A percentile compares a stretch with the other conserved stretches of the same genome.
Conservation (phyloP, 2,113 vertebrate species). For the Danio rerio region GRCz12tu NC_133177.1:41552001-41552500, state of each 20-base stretch:
- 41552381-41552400: neutral
- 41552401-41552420: neutral
- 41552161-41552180: slow-evolving; percentile 28
- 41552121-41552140: slow-evolving; percentile 67
- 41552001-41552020: slow-evolving; percentile 65
- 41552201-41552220: neutral
- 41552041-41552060: slow-evolving; percentile 75
- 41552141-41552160: slow-evolving; percentile 58
- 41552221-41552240: slow-evolving; percentile 30
- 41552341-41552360: neutral
- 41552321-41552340: neutral
- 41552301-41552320: neutral
- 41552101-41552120: slow-evolving; percentile 78
- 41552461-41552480: too few species aligned
- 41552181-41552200: slow-evolving; percentile 33
- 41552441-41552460: neutral
- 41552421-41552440: neutral
- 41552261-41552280: slow-evolving; percentile 29
- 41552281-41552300: neutral
- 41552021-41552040: slow-evolving; percentile 71
- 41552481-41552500: too few species aligned
- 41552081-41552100: slow-evolving; percentile 69
- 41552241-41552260: slow-evolving; percentile 19
- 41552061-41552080: slow-evolving; percentile 64
- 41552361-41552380: neutral